Percentiles rank a stretch among this genome's conserved stretches.
phyloP scores from a whole-genome alignment of 2,888 invertebrate species.

The Lasioglossum villosulum region DNA sequence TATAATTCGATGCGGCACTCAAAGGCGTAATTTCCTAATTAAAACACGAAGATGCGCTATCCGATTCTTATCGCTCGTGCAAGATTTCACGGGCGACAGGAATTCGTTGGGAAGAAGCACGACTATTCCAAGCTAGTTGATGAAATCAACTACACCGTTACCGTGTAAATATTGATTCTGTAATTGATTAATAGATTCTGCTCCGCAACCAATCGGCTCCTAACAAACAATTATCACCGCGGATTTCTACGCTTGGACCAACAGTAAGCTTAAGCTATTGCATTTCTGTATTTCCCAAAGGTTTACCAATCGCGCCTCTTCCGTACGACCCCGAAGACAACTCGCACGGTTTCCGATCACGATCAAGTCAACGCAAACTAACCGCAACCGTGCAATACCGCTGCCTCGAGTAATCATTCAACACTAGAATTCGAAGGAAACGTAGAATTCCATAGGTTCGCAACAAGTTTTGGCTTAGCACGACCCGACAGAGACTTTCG shows the following conservation, averaged over 20 bases:
- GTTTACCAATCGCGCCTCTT: neutral
- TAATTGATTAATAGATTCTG: no score
- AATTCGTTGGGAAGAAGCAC: neutral
- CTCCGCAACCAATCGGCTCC: neutral
- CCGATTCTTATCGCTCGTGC: neutral
- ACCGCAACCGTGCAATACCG: neutral
- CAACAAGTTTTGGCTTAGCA: neutral
- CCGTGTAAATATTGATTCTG: neutral
- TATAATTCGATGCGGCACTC: neutral
- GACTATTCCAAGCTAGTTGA: neutral
- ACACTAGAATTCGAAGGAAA: neutral
- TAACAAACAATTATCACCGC: neutral
- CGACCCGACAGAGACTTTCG: neutral
- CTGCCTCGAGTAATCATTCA: neutral
- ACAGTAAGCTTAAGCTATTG: no score
- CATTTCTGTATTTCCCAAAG: neutral
- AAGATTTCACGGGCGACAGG: neutral
- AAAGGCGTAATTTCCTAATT: neutral
- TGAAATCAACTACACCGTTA: neutral
- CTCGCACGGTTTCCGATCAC: neutral
- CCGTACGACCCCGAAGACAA: neutral
- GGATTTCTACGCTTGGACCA: no score
- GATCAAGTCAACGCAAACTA: constrained; percentile 7
- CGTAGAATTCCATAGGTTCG: neutral
- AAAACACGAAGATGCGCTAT: neutral